Evolutionary conservation across 2,888 invertebrate species (phyloP), one percentile per base, ranked within the genome.

Genomic region (Vandiemenella viatica): DNA sequence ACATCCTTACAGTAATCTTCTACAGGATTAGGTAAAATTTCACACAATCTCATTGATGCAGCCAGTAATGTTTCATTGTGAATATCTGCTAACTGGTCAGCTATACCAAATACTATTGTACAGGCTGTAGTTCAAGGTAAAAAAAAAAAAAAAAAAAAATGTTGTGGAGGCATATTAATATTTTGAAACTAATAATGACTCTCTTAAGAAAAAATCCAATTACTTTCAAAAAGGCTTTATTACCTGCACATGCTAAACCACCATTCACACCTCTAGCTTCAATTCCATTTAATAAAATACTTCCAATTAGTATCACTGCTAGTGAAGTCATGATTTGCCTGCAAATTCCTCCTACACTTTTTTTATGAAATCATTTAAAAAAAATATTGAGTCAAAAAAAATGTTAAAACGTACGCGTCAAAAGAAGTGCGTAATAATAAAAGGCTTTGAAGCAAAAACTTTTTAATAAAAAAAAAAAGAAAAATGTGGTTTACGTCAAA

Each of bases 71-170:
- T 57, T 37, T 60, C 57, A 46, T 60, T 60, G 47, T 61, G 58
- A 23, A 62, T 50, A 47, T 60, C 59, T 13, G 62, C 61, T 17
- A 60, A 48, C 47, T 61, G 60, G 46, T 54, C 53, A 10, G 54
- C 51, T 13, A 61, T 55, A 16, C 61, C 61, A 46, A 56, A 54
- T n/a, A 58, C 19, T 10, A 61, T 55, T 1, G 61, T 60, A 46
- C 61, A 61, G 5, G 57, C 61, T 61, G 51, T 20, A 56, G n/a
- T n/a, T n/a, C n/a, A n/a, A n/a, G n/a, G n/a, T n/a, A n/a, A 55
- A 37, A 37, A 37, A 26, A 15, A 45, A 16, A 19, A 42, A 23
- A 41, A 32, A 32, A 10, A 32, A 32, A 4, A 10, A 32, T 32
- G 10, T 3, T 13, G 3, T 32, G 10, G 32, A 32, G 10, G 5